phyloP scores from a whole-genome alignment of 1,140 invertebrate genomes.

The Conus betulinus region DNA sequence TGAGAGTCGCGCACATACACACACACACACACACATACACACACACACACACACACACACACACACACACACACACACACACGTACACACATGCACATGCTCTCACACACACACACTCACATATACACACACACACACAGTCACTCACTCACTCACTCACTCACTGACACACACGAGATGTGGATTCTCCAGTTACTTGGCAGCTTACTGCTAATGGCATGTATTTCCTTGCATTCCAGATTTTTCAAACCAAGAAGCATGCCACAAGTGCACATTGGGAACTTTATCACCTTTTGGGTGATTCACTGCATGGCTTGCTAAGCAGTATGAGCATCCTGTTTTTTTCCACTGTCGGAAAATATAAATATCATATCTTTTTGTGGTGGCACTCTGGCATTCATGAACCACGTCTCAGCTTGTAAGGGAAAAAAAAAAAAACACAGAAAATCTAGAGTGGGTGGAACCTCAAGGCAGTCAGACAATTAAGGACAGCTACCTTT shows the following conservation, averaged over 20 bases:
- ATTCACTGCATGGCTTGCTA: background rate
- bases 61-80: slow-evolving; percentile 15
- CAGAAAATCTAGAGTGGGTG: background rate
- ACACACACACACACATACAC: slow-evolving; percentile 7
- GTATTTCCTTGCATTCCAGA: no score
- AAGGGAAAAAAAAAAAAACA: background rate
- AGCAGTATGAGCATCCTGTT: background rate
- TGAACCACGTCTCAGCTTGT: background rate
- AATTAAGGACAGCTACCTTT: no score
- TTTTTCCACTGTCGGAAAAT: background rate
- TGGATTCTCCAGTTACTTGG: no score
- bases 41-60: slow-evolving; percentile 15
- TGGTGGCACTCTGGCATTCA: background rate
- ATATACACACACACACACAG: background rate
- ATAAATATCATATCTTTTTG: background rate
- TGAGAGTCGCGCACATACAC: background rate
- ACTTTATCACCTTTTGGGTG: no score
- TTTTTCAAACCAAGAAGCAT: background rate
- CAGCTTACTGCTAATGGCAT: background rate
- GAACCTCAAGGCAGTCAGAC: background rate
- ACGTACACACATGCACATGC: background rate
- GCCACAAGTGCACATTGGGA: no score
- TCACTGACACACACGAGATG: background rate
- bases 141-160: background rate
- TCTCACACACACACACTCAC: background rate